Conservation (phyloP, 2,797 vertebrate species). For the Enteromius viviparus region DNA sequence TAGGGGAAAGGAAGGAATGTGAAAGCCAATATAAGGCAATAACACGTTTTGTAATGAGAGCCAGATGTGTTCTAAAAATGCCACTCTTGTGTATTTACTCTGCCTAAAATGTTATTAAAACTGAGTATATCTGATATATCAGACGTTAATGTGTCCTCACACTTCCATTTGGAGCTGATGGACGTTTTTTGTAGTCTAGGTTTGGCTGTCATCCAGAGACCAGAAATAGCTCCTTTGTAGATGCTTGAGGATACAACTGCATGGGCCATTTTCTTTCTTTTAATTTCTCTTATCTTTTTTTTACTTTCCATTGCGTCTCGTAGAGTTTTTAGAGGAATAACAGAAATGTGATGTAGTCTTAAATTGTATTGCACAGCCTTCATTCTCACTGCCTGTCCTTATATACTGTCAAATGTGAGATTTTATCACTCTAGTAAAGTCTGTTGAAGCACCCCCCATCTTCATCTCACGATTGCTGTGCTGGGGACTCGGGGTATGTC, state of each 20-base stretch:
- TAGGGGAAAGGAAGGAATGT: conserved; percentile 44
- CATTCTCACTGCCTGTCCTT: conserved; percentile 32
- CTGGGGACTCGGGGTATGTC: conserved; percentile 14
- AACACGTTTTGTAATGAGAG: conserved; percentile 66
- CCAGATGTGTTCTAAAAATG: conserved; percentile 64
- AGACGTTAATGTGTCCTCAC: conserved; percentile 37
- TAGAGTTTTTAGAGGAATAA: conserved; percentile 34
- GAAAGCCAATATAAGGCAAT: conserved; percentile 64
- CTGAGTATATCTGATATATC: conserved; percentile 7
- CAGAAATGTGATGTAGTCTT: conserved; percentile 19
- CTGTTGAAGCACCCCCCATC: conserved; percentile 41
- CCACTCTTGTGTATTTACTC: conserved; percentile 36
- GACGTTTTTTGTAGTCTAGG: conserved; percentile 32
- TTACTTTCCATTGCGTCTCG: conserved; percentile 59
- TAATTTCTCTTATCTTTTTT: conserved; percentile 66
- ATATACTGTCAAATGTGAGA: conserved; percentile 49
- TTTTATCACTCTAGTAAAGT: conserved; percentile 51
- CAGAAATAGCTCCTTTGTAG: conserved; percentile 62
- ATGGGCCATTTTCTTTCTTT: conserved; percentile 61
- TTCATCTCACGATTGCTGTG: conserved; percentile 42
- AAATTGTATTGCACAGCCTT: conserved; percentile 25
- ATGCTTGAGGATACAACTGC: conserved; percentile 32
- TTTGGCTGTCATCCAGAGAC: conserved; percentile 58
- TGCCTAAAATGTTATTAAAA: conserved; percentile 41
- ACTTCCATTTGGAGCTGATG: conserved; percentile 41